These are phyloP conservation scores for Styela plicata DNA, from an alignment of 23 tunicate species.

Conservation along the genomic window DNA sequence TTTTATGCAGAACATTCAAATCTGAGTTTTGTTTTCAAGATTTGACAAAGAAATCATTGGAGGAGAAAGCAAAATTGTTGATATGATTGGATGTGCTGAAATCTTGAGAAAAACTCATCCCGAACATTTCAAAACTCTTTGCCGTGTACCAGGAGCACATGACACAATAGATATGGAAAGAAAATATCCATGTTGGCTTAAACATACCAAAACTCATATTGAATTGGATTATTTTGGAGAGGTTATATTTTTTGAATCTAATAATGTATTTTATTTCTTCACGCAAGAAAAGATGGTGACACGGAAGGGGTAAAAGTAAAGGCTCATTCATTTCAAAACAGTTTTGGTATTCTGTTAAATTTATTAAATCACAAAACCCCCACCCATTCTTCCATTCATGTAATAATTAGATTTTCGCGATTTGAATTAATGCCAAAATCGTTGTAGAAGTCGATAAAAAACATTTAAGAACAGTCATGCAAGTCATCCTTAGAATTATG, in stretches of 20 bases:
- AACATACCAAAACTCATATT: neutral
- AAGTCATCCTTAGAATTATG: too few relatives aligned
- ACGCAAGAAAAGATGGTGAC: neutral
- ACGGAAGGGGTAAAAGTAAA: too few relatives aligned
- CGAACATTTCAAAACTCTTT: conserved; percentile 24
- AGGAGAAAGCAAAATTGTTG: conserved; percentile 39
- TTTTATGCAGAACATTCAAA: neutral
- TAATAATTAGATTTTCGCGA: too few relatives aligned
- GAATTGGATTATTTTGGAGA: conserved; percentile 6
- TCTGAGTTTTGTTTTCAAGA: conserved; percentile 2
- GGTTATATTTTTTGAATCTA: neutral
- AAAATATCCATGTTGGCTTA: conserved; percentile 1
- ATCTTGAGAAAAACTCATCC: conserved; percentile 30
- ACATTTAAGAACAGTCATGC: too few relatives aligned
- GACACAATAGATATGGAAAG: conserved; percentile 27
- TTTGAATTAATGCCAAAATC: too few relatives aligned
- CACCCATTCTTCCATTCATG: too few relatives aligned
- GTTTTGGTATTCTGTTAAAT: too few relatives aligned
- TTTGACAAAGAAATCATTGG: conserved; percentile 37
- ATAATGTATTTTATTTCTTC: too few relatives aligned
- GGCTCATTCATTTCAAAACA: too few relatives aligned
- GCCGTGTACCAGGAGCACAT: conserved; percentile 22
- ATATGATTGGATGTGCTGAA: conserved; percentile 36
- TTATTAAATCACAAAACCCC: too few relatives aligned
- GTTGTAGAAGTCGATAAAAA: too few relatives aligned